Evolutionary conservation across 2,888 invertebrate species (phyloP).

Genomic region (Dorcus hopei): DNA sequence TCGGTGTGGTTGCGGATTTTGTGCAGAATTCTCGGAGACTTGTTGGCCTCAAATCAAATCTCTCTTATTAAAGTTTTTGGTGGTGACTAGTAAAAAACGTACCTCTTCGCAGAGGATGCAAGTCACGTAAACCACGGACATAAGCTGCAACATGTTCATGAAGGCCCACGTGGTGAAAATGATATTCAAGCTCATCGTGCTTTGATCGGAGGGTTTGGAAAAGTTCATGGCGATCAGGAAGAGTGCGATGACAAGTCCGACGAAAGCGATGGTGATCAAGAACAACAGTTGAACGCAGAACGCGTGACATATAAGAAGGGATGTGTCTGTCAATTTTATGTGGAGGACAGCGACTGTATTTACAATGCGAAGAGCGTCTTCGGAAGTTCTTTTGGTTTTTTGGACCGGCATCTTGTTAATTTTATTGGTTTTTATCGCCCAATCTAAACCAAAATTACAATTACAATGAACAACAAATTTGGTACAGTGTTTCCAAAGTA

Average conservation of each 20-base stretch:
- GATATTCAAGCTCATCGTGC: conserved; percentile 12
- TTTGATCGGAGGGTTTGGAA: too few relatives aligned
- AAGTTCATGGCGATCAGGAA: conserved; percentile 33
- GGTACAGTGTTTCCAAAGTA: too few relatives aligned
- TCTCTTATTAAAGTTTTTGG: too few relatives aligned
- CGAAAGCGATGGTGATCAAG: conserved; percentile 34
- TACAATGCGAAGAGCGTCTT: conserved; percentile 16
- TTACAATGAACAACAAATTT: too few relatives aligned
- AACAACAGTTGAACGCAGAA: conserved; percentile 36
- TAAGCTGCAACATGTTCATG: conserved; percentile 35
- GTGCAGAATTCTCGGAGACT: conserved; percentile 36
- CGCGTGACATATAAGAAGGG: conserved; percentile 32
- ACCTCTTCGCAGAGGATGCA: conserved; percentile 37
- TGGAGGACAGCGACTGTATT: conserved; percentile 34
- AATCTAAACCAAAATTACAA: too few relatives aligned
- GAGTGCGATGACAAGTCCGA: conserved; percentile 34
- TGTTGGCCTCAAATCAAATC: conserved; percentile 35
- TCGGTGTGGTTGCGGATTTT: conserved; percentile 36
- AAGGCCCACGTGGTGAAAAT: conserved; percentile 34
- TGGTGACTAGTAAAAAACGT: background rate
- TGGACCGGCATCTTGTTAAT: too few relatives aligned
- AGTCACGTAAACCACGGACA: conserved; percentile 35
- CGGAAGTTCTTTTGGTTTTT: too few relatives aligned
- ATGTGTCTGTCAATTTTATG: conserved; percentile 35
- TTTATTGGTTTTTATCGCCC: too few relatives aligned